These are phyloP conservation scores for Odiellus spinosus DNA, from an alignment of 2,888 invertebrate species.

Conservation along the genomic window DNA sequence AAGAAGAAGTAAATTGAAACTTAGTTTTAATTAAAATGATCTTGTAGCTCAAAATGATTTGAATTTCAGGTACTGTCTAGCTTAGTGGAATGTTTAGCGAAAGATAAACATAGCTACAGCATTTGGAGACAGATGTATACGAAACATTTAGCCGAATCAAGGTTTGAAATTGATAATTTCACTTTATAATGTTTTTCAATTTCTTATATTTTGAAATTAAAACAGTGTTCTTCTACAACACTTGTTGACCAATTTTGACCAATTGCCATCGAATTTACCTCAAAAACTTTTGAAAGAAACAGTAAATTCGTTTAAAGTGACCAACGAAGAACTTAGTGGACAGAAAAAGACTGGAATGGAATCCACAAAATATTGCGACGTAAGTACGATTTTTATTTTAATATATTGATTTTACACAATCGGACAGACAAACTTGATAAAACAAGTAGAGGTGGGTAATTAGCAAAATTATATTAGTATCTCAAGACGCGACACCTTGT, in stretches of 20 bases:
- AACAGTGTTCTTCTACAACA: slow-evolving; percentile 42
- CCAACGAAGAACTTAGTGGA: slow-evolving; percentile 27
- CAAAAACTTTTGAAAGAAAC: slow-evolving; percentile 35
- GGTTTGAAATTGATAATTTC: slow-evolving; percentile 20
- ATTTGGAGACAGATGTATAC: slow-evolving; percentile 51
- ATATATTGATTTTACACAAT: background rate
- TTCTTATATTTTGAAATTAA: slow-evolving; percentile 10
- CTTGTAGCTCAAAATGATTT: no score
- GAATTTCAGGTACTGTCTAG: slow-evolving; percentile 34
- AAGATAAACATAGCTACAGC: slow-evolving; percentile 46
- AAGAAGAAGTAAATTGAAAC: slow-evolving; percentile 37
- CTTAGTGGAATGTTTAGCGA: slow-evolving; percentile 42
- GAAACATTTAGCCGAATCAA: slow-evolving; percentile 48
- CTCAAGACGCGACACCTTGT: no score
- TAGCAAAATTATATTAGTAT: no score
- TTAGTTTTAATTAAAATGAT: background rate
- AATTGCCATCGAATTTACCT: slow-evolving; percentile 22
- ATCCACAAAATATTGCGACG: slow-evolving; percentile 23
- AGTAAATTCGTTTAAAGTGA: slow-evolving; percentile 34
- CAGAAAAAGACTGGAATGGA: slow-evolving; percentile 21
- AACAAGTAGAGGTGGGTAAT: no score
- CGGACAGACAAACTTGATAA: no score
- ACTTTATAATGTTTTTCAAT: slow-evolving; percentile 3
- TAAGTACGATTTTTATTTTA: slow-evolving; percentile 7
- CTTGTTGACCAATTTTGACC: slow-evolving; percentile 27